These are phyloP conservation scores for Cheumatopsyche charites DNA, from an alignment of 1,140 invertebrate genomes.

Conservation along the genomic window DNA sequence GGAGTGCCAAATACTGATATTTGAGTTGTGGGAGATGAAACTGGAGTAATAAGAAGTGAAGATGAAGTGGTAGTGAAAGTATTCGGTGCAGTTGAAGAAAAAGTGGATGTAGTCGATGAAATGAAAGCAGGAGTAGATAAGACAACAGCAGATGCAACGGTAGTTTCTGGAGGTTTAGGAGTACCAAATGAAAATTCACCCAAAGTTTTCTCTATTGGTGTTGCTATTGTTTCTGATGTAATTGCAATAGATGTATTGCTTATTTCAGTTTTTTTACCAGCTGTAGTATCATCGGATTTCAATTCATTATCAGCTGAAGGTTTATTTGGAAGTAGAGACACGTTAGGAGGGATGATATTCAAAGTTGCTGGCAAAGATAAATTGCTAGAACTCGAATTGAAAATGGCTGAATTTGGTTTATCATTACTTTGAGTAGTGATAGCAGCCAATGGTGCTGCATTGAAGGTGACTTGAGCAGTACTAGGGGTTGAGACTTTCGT, in stretches of 20 bases:
- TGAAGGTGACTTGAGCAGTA: too few species aligned
- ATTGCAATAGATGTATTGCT: not conserved
- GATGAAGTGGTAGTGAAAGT: not conserved
- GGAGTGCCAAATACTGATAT: not conserved
- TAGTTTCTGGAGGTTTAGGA: not conserved
- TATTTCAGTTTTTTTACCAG: not conserved
- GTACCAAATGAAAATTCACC: not conserved
- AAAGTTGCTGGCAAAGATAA: too few species aligned
- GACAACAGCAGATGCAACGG: not conserved
- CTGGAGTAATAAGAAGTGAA: not conserved
- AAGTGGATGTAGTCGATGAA: not conserved
- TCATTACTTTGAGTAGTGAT: too few species aligned
- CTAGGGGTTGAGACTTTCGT: too few species aligned
- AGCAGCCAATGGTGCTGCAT: too few species aligned
- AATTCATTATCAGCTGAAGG: too few species aligned
- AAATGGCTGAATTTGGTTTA: too few species aligned
- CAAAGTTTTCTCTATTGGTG: not conserved
- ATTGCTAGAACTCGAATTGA: too few species aligned
- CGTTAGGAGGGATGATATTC: too few species aligned
- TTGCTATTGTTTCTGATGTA: not conserved
- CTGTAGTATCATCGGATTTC: not conserved
- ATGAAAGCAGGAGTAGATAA: not conserved
- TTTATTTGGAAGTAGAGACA: too few species aligned
- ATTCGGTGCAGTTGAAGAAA: not conserved
- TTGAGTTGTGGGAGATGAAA: not conserved